Evolutionary conservation across 2,113 vertebrate species (phyloP).

Genomic region (Zootoca vivipara): DNA sequence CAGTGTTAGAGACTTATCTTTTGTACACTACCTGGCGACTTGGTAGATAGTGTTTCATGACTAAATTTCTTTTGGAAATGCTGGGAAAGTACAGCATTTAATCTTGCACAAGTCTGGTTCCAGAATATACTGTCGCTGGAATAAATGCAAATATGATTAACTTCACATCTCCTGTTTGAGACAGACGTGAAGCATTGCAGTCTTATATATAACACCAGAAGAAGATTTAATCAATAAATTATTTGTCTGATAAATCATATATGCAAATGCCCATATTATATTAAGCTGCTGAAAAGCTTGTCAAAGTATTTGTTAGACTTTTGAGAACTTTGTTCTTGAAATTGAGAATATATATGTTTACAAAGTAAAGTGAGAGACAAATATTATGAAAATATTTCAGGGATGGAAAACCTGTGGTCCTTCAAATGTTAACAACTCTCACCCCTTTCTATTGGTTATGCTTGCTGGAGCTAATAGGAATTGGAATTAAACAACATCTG

Average conservation of each 20-base stretch:
- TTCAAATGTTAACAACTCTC: too few relatives aligned
- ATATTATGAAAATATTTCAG: not conserved
- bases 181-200: not conserved
- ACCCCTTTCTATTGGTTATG: too few relatives aligned
- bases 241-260: not conserved
- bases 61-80: slow-evolving; percentile 27
- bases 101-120: slow-evolving; percentile 1
- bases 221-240: not conserved
- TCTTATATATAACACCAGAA: not conserved
- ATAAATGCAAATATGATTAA: slow-evolving; percentile 32
- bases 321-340: not conserved
- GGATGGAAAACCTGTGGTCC: too few relatives aligned
- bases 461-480: too few relatives aligned
- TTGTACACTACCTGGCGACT: not conserved
- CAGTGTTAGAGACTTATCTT: slow-evolving; percentile 11
- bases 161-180: slow-evolving; percentile 10
- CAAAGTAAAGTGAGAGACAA: not conserved
- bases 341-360: not conserved
- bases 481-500: too few relatives aligned
- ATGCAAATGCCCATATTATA: not conserved
- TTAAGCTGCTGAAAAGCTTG: not conserved
- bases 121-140: slow-evolving; percentile 14
- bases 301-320: not conserved
- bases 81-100: slow-evolving; percentile 30
- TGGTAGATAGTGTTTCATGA: slow-evolving; percentile 33